phyloP scores from a whole-genome alignment of 2,797 vertebrate genomes.

The Muraenolepis orangiensis region DNA sequence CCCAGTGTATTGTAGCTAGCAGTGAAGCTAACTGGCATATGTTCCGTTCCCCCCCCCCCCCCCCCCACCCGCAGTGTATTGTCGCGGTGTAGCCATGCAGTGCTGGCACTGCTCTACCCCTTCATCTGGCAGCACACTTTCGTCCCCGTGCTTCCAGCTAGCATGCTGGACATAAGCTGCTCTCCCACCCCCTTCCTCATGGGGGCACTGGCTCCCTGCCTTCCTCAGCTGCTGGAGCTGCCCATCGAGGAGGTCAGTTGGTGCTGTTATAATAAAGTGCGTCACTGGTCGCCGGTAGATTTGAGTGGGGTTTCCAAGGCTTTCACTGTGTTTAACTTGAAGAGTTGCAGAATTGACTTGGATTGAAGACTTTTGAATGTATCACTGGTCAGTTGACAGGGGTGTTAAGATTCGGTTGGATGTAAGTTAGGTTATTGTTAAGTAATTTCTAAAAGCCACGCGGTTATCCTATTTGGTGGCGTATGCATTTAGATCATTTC shows the following conservation, averaged over 20 bases:
- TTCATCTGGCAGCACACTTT: conserved; percentile 99
- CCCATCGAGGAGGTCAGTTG: conserved; percentile 91
- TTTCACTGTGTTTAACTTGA: no score
- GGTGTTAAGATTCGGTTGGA: not conserved
- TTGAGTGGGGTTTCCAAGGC: no score
- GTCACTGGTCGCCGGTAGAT: not conserved
- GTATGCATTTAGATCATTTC: not conserved
- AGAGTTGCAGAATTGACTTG: not conserved
- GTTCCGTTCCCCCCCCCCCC: not conserved
- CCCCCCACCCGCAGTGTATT: no score
- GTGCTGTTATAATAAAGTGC: not conserved
- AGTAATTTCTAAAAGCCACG: not conserved
- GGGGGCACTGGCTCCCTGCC: conserved; percentile 86
- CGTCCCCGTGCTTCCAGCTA: conserved; percentile 89
- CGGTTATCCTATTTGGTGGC: not conserved
- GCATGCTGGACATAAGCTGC: conserved; percentile 97
- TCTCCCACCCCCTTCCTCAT: conserved; percentile 96
- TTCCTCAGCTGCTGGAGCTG: conserved; percentile 88
- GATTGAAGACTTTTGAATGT: not conserved
- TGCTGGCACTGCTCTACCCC: conserved; percentile 87
- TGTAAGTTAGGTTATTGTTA: not conserved
- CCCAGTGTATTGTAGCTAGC: conserved; percentile 66
- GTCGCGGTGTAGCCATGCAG: conserved; percentile 89
- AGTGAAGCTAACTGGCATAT: conserved; percentile 67
- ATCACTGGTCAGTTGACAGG: not conserved